Percentiles rank a stretch among this genome's conserved stretches.
phyloP scores from a whole-genome alignment of 2,888 invertebrate species.

The Microchrysa polita region DNA sequence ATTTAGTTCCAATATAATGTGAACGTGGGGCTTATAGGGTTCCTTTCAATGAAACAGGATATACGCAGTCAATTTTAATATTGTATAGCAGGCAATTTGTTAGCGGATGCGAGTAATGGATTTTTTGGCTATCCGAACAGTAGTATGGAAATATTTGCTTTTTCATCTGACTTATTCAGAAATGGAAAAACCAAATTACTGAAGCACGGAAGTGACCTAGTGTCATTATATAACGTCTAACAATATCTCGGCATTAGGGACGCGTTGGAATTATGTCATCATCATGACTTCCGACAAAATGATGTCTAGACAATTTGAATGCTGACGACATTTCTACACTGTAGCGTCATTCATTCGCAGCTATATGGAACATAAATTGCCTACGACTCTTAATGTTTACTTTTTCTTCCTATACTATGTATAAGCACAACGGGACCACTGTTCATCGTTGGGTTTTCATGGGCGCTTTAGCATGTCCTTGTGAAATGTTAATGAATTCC shows the following conservation, averaged over 20 bases:
- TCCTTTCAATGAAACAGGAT: not conserved
- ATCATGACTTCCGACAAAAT: not conserved
- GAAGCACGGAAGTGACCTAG: too few species aligned
- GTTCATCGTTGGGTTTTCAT: too few species aligned
- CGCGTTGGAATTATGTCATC: not conserved
- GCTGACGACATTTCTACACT: conserved; percentile 4
- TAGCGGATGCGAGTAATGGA: not conserved
- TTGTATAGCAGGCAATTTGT: not conserved
- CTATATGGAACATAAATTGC: too few species aligned
- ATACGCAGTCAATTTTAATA: conserved; percentile 1
- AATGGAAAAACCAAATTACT: not conserved
- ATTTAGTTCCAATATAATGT: too few species aligned
- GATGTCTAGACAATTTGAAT: not conserved
- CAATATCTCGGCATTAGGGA: too few species aligned
- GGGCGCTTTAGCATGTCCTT: too few species aligned
- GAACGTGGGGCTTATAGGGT: too few species aligned
- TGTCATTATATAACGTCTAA: too few species aligned
- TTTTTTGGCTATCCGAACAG: not conserved
- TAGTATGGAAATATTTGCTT: not conserved
- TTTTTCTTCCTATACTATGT: too few species aligned
- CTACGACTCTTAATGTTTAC: too few species aligned
- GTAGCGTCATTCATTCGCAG: not conserved
- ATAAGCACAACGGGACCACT: too few species aligned
- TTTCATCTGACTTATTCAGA: not conserved
- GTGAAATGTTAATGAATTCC: too few species aligned